These are phyloP conservation scores for Hermatobates lingyangjiaoensis DNA, from an alignment of 1,140 invertebrate genomes.

Conservation along the genomic window DNA sequence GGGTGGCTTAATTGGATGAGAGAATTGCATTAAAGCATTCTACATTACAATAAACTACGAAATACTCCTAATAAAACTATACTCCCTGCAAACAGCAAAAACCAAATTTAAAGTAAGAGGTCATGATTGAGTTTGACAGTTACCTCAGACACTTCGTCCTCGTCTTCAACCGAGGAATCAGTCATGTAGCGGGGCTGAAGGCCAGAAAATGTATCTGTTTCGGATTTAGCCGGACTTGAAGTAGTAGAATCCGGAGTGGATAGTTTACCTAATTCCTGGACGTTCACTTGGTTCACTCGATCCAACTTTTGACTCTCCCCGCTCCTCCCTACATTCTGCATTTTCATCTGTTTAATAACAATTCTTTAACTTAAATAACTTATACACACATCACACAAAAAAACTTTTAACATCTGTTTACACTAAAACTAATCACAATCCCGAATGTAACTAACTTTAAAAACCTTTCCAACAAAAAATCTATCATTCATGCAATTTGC, in stretches of 20 bases:
- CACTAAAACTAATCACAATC: no score
- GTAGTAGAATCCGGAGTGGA: conserved; percentile 37
- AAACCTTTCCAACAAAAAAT: conserved; percentile 21
- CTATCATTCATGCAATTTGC: conserved; percentile 46
- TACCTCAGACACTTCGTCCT: conserved; percentile 84
- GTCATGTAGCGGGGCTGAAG: conserved; percentile 60
- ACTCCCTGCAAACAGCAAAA: no score
- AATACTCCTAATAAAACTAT: no score
- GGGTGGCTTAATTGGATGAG: no score
- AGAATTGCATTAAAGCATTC: no score
- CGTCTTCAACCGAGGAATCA: conserved; percentile 78
- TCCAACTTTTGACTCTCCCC: conserved; percentile 31
- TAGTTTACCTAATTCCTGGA: conserved; percentile 34
- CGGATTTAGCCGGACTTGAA: conserved; percentile 49
- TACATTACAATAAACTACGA: no score
- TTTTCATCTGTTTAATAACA: conserved; percentile 43
- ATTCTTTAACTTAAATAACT: not conserved
- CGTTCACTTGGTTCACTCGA: conserved; percentile 48
- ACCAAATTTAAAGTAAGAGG: no score
- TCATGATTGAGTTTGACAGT: no score
- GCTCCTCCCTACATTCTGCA: conserved; percentile 71
- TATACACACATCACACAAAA: not conserved
- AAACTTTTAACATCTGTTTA: no score
- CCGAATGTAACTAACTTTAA: not conserved
- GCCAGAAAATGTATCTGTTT: conserved; percentile 57